Conservation (phyloP, 2,888 invertebrate species). For the Drosophila histrio region DNA sequence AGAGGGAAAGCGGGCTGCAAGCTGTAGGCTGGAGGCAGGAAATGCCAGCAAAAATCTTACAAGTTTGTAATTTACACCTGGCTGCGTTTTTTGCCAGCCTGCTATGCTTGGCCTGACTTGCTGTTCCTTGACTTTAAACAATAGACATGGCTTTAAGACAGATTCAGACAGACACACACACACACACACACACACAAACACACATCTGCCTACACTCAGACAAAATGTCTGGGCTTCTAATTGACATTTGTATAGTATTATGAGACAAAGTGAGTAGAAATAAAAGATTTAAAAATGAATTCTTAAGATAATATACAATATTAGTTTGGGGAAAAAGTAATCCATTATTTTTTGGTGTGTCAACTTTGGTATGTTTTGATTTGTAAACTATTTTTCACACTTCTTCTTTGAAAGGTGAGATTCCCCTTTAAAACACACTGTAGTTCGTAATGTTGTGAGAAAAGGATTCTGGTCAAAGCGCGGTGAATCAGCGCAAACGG, state of each 20-base stretch:
- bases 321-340: no score
- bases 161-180: conserved; percentile 1
- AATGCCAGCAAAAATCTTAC: conserved; percentile 70
- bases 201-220: not conserved
- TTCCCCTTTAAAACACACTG: no score
- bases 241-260: not conserved
- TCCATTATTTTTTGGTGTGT: no score
- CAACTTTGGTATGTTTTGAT: no score
- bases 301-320: no score
- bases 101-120: conserved; percentile 21
- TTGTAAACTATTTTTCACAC: no score
- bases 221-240: not conserved
- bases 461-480: no score
- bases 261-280: no score
- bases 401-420: no score
- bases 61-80: conserved; percentile 78
- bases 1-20: not conserved
- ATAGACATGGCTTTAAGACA: conserved; percentile 28
- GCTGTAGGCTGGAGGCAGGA: conserved; percentile 29
- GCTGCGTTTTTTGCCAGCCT: conserved; percentile 54
- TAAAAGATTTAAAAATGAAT: no score
- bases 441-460: no score
- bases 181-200: not conserved
- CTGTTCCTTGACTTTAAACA: conserved; percentile 22
- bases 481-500: no score